Base-by-base conservation (phyloP, 2,888 invertebrate genomes). In the Cryptocephalus moraei region DNA sequence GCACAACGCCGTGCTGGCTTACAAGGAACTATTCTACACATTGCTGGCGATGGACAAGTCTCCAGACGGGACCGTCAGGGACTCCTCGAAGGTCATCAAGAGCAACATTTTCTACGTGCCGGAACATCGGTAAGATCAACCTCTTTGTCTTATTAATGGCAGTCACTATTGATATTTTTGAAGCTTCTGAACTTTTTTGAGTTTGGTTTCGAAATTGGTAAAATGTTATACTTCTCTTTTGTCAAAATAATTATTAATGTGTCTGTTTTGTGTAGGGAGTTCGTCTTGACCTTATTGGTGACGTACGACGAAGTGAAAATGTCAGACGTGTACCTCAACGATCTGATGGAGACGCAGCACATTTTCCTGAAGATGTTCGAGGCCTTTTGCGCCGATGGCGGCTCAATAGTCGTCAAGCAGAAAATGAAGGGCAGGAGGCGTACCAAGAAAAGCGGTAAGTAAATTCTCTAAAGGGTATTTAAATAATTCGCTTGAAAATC, bases 301-400 rank as follows among this genome's bases (percentile, higher is more conserved):
- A 82, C 81, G 61, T 97, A 84, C 72, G 86, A 93, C 65, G 87
- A 91, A 63, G 73, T 80, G 57, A 86, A 88, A 74, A 86, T 91
- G 81, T 87, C 93, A 49, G 82, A 84, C 62, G 75, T 78, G 1
- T 95, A 87, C 69, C 74, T 96, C 54, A 81, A 83, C 55, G 95
- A 96, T 72, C 75, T 96, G 46, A 75, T 94, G 8, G 91, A 93
- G 70, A 89, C 92, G 0, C 84, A 85, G 39, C 93, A 96, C 69
- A 75, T 93, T 50, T 95, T 92, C 68, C 68, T 95, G 49, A 92
- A 91, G 77, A 86, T 94, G 82, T 74, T 96, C 64, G 90, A 94
- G 62, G 72, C 74, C 59, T 84, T 76, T 62, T 82, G 83, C 62
- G 78, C 77, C 69, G 79, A 69, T 58, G 74, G 73, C 51, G 78